Evolutionary conservation across 2,888 invertebrate genomes (phyloP), one percentile per base, ranked within the genome.

Genomic region (Agrotis exclamationis): DNA sequence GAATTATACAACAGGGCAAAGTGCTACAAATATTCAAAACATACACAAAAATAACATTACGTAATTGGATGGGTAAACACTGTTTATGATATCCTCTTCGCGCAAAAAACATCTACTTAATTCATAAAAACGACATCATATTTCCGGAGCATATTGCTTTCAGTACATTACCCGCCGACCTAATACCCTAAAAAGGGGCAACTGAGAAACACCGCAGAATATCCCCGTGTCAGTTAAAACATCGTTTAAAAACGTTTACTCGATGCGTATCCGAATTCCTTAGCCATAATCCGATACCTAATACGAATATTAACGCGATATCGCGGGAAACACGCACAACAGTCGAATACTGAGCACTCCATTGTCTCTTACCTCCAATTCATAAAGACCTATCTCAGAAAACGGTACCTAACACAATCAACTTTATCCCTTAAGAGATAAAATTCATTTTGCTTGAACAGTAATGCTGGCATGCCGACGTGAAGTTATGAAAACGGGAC

Each of bases 271-370:
- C 87, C 86, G 79, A 86, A 85, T 85, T 84, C 83, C 77, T 74
- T 54, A 75, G 67, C 82, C 84, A 86, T 93, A 92, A 92, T 92
- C 91, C 88, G 80, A 86, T 78, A 90, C 91, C 82, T 87, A 88
- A 87, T 87, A 87, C 90, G 92, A 93, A 93, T 94, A 92, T 92
- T 90, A 93, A 93, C 84, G 85, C 85, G 85, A 88, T 87, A 90
- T 92, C 92, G 91, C 94, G 91, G 93, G 92, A 93, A 94, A 90
- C 90, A 83, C 82, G 83, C 80, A 93, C 92, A 84, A 60, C 79
- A 65, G 74, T 81, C 77, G 94, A 93, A 95, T 94, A 93, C 91
- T 87, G 88, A 94, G 88, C 84, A 87, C 86, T 82, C 59, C 60
- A 93, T 93, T 92, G 93, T 92, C 86, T 86, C 64, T 44, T 59